Evolutionary conservation across 37 sponge, comb jelly and placozoan genomes (phyloP).

Genomic region (Agelas oroides): DNA sequence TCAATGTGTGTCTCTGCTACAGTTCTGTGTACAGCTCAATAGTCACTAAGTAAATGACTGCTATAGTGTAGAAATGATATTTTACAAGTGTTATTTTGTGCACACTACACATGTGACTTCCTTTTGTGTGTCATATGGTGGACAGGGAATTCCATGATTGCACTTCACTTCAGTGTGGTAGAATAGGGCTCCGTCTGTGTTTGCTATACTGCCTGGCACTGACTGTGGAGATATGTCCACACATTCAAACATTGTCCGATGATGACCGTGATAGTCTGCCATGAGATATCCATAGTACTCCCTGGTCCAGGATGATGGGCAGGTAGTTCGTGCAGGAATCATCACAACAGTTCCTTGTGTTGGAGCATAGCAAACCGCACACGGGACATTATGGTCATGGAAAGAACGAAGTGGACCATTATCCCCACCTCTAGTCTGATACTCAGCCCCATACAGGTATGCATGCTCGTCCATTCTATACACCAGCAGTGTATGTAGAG

Average conservation of each 20-base stretch:
- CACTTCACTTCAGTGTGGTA: constrained; percentile 40
- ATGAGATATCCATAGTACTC: constrained; percentile 64
- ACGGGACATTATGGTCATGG: not conserved
- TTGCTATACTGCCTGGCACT: constrained; percentile 1
- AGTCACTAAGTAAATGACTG: too few relatives aligned
- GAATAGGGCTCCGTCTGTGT: constrained; percentile 54
- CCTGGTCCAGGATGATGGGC: constrained; percentile 45
- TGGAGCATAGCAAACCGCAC: constrained; percentile 44
- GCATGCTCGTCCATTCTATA: constrained; percentile 2
- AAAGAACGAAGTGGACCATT: not conserved
- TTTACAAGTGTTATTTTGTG: not conserved
- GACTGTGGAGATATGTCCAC: constrained; percentile 29
- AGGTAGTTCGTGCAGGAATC: constrained; percentile 36
- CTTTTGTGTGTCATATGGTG: constrained; percentile 44
- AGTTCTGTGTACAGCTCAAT: too few relatives aligned
- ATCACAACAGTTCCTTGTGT: constrained; percentile 13
- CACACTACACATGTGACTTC: constrained; percentile 66
- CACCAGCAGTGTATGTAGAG: constrained; percentile 10
- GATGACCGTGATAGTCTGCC: constrained; percentile 12
- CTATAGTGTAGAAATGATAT: too few relatives aligned
- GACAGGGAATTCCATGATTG: constrained; percentile 40
- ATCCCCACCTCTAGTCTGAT: constrained; percentile 1
- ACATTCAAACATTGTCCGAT: constrained; percentile 34
- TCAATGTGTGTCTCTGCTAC: too few relatives aligned
- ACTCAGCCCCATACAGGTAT: constrained; percentile 42